Evolutionary conservation across 2,797 vertebrate genomes (phyloP).

Genomic region (Eulemur coronatus): DNA sequence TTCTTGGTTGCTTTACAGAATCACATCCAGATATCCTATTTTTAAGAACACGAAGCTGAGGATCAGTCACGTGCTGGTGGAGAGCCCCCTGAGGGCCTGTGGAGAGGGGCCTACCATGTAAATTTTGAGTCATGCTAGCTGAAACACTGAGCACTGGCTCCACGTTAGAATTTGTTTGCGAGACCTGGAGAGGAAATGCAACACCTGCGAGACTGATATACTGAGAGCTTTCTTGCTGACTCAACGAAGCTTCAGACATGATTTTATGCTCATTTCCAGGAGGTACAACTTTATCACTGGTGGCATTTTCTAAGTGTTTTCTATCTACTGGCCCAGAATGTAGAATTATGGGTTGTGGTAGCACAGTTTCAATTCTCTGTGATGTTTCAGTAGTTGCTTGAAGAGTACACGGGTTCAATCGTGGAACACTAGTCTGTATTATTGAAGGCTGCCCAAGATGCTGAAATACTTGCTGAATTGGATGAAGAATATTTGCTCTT

Average conservation of each 20-base stretch:
- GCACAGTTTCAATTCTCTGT: slow-evolving; percentile 70
- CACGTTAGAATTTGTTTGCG: slow-evolving; percentile 19
- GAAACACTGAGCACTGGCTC: slow-evolving; percentile 65
- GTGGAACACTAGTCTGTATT: slow-evolving; percentile 60
- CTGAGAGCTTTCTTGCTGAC: slow-evolving; percentile 64
- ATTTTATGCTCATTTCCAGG: slow-evolving; percentile 70
- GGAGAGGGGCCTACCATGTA: slow-evolving; percentile 55
- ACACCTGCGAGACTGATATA: slow-evolving; percentile 59
- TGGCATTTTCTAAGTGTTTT: slow-evolving; percentile 56
- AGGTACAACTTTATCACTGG: not conserved
- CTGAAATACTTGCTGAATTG: slow-evolving; percentile 84
- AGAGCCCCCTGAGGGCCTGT: not conserved
- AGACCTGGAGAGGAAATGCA: slow-evolving; percentile 82
- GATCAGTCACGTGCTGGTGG: slow-evolving; percentile 73
- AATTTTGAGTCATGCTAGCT: slow-evolving; percentile 44
- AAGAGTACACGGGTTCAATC: slow-evolving; percentile 60
- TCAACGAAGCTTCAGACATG: slow-evolving; percentile 37
- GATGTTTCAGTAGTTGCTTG: slow-evolving; percentile 66
- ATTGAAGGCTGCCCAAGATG: slow-evolving; percentile 79
- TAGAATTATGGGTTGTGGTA: slow-evolving; percentile 20
- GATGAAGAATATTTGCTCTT: slow-evolving; percentile 81
- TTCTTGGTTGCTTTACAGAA: slow-evolving; percentile 12
- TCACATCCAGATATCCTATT: slow-evolving; percentile 46
- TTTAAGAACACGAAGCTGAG: slow-evolving; percentile 73
- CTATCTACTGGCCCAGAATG: slow-evolving; percentile 56